These are phyloP conservation scores for Chloropsis cyanopogon DNA, from an alignment of 2,113 vertebrate genomes.

Conservation along the genomic window DNA sequence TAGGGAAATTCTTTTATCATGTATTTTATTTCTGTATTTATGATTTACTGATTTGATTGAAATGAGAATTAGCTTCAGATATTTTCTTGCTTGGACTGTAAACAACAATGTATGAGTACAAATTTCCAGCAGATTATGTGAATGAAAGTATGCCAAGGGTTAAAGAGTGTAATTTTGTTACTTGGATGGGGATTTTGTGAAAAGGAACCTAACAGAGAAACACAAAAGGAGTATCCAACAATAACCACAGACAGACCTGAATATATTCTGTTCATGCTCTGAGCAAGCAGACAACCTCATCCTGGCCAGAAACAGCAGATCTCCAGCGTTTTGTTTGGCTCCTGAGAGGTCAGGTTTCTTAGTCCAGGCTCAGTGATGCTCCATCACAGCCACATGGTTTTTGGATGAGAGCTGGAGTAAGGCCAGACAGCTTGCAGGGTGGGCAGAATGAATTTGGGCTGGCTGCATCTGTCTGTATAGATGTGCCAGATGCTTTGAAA, in stretches of 20 bases:
- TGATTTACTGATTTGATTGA: background rate
- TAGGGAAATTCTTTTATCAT: background rate
- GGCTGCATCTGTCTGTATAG: background rate
- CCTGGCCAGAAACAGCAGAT: background rate
- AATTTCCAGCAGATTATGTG: background rate
- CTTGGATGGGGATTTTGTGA: background rate
- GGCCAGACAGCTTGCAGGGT: constrained; percentile 28
- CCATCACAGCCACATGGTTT: background rate
- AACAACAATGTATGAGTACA: background rate
- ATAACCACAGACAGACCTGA: background rate
- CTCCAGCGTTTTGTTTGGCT: background rate
- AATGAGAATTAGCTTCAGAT: background rate
- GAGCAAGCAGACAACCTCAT: background rate
- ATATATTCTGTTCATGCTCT: background rate
- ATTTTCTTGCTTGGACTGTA: background rate
- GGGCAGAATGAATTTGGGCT: background rate
- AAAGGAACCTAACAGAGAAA: background rate
- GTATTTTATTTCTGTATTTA: background rate
- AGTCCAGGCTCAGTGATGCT: background rate
- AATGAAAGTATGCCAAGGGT: background rate
- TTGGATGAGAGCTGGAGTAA: background rate
- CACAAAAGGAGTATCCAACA: background rate
- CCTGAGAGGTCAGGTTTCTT: background rate
- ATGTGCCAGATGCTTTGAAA: constrained; percentile 5
- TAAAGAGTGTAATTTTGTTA: background rate